Percentiles rank a stretch among this genome's conserved stretches.
These are phyloP conservation scores for Sarcophaga caerulescens DNA, from an alignment of 2,888 invertebrate genomes.

Conservation along the genomic window DNA sequence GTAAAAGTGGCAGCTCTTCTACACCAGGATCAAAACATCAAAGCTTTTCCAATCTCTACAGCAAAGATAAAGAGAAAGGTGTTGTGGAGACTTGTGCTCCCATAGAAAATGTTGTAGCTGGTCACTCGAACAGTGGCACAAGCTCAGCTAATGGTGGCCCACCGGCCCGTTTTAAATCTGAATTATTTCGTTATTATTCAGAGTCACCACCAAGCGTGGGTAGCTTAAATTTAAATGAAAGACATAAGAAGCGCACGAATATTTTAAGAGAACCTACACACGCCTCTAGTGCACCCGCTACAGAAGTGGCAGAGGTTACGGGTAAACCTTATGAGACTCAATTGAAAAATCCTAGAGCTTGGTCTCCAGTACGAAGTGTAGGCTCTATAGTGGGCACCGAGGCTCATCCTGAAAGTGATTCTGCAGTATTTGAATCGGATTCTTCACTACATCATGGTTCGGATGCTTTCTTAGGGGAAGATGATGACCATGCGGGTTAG, in stretches of 20 bases:
- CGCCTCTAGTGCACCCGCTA: constrained; percentile 79
- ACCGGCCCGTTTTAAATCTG: constrained; percentile 76
- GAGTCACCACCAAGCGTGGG: constrained; percentile 80
- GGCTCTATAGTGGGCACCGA: constrained; percentile 92
- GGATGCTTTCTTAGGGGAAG: constrained; percentile 88
- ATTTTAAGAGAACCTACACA: constrained; percentile 74
- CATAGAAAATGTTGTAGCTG: constrained; percentile 80
- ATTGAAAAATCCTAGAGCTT: constrained; percentile 90
- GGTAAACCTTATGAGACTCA: constrained; percentile 88
- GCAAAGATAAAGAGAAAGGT: constrained; percentile 79
- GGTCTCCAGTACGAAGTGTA: constrained; percentile 94
- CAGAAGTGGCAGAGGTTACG: constrained; percentile 83
- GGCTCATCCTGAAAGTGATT: constrained; percentile 92
- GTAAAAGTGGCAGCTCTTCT: constrained; percentile 79
- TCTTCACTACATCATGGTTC: constrained; percentile 84
- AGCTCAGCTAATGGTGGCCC: constrained; percentile 78
- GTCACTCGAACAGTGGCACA: constrained; percentile 72
- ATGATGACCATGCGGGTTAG: constrained; percentile 83
- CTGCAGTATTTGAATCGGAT: constrained; percentile 90
- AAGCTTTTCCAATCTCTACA: constrained; percentile 84
- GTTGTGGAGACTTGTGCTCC: constrained; percentile 80
- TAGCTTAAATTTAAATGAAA: constrained; percentile 78
- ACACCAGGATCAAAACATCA: constrained; percentile 86
- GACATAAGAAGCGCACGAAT: constrained; percentile 77
- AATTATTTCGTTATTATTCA: constrained; percentile 77